phyloP scores from a whole-genome alignment of 92 coral and sea anemone genomes.

The Palythoa caribaeorum region DNA sequence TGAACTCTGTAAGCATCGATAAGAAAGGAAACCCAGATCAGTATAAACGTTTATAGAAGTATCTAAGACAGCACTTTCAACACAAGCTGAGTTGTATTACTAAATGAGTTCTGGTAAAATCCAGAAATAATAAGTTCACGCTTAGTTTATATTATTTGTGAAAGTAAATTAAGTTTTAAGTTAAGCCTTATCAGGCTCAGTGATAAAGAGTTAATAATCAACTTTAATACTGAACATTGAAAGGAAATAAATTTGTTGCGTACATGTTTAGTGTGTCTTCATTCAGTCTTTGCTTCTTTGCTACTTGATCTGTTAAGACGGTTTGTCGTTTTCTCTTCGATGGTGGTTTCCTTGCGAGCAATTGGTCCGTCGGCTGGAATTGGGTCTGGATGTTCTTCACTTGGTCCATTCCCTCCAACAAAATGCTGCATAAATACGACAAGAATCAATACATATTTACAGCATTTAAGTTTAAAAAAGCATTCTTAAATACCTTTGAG shows the following conservation, averaged over 20 bases:
- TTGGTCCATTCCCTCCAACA: conserved; percentile 48
- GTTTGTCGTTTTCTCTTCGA: conserved; percentile 36
- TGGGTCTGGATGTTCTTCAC: conserved; percentile 25
- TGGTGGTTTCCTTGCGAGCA: conserved; percentile 53
- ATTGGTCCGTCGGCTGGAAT: conserved; percentile 52
- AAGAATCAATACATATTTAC: conserved; percentile 6
- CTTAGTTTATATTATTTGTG: conserved; percentile 37
- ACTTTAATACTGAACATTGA: background rate
- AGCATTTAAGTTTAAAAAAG: conserved; percentile 33
- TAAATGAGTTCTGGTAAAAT: background rate
- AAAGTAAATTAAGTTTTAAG: conserved; percentile 3
- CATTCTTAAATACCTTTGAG: conserved; percentile 42
- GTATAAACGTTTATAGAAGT: background rate
- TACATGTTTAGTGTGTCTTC: conserved; percentile 26
- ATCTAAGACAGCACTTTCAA: background rate
- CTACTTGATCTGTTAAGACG: background rate
- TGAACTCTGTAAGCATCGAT: conserved; percentile 4
- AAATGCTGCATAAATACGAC: no score
- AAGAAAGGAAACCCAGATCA: background rate
- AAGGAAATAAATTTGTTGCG: background rate
- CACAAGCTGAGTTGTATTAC: background rate
- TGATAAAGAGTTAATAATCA: background rate
- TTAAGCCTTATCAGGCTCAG: background rate
- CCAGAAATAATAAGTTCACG: background rate
- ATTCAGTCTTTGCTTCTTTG: conserved; percentile 24